Percentiles rank a stretch among this genome's conserved stretches.
Conservation (phyloP, 1,140 invertebrate genomes). For the Vanessa atalanta region DNA sequence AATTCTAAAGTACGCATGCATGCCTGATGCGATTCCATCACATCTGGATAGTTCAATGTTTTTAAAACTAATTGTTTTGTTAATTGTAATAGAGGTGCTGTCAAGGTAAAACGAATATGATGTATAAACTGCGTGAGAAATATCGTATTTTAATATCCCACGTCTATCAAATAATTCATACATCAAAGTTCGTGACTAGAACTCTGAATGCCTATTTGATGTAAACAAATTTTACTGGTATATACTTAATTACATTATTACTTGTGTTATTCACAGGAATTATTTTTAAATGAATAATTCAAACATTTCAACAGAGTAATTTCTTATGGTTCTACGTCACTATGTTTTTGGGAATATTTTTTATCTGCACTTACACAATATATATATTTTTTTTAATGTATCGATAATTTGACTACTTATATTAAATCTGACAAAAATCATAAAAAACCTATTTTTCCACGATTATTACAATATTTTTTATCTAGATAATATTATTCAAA, state of each 20-base stretch:
- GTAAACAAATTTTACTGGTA: not conserved
- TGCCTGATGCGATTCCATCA: not conserved
- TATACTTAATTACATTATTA: not conserved
- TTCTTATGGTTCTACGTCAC: no score
- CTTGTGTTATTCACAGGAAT: not conserved
- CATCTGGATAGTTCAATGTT: not conserved
- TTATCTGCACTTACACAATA: no score
- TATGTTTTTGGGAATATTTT: no score
- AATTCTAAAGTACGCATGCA: not conserved
- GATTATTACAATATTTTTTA: no score
- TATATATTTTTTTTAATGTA: no score
- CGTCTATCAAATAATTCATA: conserved; percentile 4
- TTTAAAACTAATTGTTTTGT: not conserved
- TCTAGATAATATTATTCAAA: no score
- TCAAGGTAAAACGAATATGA: conserved; percentile 7
- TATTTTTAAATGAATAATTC: not conserved
- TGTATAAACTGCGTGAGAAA: conserved; percentile 17
- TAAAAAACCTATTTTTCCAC: no score
- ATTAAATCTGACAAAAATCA: no score
- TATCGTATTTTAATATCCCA: conserved; percentile 11
- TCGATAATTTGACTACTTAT: no score
- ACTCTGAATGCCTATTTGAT: not conserved
- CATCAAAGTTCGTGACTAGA: not conserved
- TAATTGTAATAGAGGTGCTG: conserved; percentile 1
- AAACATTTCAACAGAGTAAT: no score